Percentiles rank a stretch among this genome's conserved stretches.
Conservation (phyloP, 2,888 invertebrate genomes). For the Dynastes grantii region DNA sequence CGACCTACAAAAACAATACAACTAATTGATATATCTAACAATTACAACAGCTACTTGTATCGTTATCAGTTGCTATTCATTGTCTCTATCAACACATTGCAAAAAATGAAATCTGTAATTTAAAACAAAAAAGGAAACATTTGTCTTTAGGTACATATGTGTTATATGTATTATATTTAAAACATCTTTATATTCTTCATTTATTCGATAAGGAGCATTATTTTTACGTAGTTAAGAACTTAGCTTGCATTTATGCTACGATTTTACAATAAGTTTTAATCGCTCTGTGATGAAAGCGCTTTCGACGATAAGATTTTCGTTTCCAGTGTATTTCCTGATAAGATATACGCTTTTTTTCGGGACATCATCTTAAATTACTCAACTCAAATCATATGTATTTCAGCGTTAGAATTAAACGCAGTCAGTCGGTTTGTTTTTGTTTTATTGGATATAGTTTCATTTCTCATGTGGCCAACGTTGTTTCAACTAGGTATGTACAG, state of each 20-base stretch:
- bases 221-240: not conserved
- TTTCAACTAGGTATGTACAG: slow-evolving; percentile 14
- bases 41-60: too few species aligned
- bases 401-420: not conserved
- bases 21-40: too few species aligned
- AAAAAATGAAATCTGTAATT: too few species aligned
- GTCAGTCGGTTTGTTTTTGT: not conserved
- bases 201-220: too few species aligned
- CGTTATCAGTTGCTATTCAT: too few species aligned
- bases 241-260: not conserved
- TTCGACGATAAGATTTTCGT: slow-evolving; percentile 17
- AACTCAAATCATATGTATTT: slow-evolving; percentile 16
- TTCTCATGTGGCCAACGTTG: not conserved
- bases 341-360: slow-evolving; percentile 12
- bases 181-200: too few species aligned
- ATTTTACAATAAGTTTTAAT: slow-evolving; percentile 21
- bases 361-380: slow-evolving; percentile 10
- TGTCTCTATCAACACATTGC: too few species aligned
- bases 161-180: too few species aligned
- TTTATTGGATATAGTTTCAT: not conserved
- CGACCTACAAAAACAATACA: too few species aligned
- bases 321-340: slow-evolving; percentile 35
- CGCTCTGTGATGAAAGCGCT: slow-evolving; percentile 12
- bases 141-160: too few species aligned
- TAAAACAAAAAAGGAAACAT: too few species aligned